Evolutionary conservation across 2,797 vertebrate species (phyloP).

Genomic region (Pogonophryne albipinna): DNA sequence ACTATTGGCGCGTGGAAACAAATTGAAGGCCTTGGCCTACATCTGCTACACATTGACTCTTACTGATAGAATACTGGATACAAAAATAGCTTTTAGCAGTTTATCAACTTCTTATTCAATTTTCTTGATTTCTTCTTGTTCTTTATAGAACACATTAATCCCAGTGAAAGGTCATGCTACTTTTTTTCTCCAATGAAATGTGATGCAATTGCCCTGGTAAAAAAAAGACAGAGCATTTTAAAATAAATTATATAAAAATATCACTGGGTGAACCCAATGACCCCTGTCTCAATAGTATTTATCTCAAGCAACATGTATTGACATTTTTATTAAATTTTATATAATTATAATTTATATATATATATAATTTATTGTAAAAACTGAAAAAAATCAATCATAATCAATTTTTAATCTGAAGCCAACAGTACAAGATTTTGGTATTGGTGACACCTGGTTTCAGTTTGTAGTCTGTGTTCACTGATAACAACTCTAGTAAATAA

Average conservation of each 20-base stretch:
- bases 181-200: neutral
- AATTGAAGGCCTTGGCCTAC: constrained; percentile 38
- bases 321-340: constrained; percentile 4
- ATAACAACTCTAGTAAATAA: too few relatives aligned
- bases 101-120: constrained; percentile 4
- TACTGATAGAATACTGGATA: constrained; percentile 6
- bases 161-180: neutral
- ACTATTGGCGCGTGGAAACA: constrained; percentile 42
- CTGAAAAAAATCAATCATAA: neutral
- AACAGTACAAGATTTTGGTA: too few relatives aligned
- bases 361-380: constrained; percentile 14
- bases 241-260: neutral
- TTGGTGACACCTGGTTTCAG: too few relatives aligned
- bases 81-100: neutral
- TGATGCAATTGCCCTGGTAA: neutral
- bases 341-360: too few relatives aligned
- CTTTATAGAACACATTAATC: neutral
- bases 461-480: too few relatives aligned
- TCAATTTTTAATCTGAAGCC: too few relatives aligned
- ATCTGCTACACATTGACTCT: constrained; percentile 39
- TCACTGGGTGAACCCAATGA: neutral
- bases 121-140: neutral
- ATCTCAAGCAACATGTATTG: constrained; percentile 1
- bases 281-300: constrained; percentile 15
- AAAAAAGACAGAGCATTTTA: neutral